Percentiles rank a stretch among this genome's conserved stretches.
Evolutionary conservation across 1,140 invertebrate species (phyloP).

Genomic region (Parapsyche elsis): DNA sequence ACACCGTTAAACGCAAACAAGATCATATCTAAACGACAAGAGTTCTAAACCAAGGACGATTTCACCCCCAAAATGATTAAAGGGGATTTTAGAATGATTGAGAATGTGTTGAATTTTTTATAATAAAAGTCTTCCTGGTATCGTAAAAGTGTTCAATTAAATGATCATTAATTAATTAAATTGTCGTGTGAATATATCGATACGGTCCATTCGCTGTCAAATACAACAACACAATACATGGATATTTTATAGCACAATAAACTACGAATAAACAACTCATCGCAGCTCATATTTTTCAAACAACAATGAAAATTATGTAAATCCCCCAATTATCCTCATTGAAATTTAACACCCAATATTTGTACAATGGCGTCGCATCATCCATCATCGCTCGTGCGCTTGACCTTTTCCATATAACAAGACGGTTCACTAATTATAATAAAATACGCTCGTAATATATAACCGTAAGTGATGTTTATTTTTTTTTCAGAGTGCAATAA

Average conservation of each 20-base stretch:
- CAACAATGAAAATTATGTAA: conserved; percentile 31
- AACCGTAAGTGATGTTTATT: not conserved
- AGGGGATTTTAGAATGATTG: too few relatives aligned
- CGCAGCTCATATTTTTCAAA: not conserved
- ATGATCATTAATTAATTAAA: too few relatives aligned
- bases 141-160: too few relatives aligned
- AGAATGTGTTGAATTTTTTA: too few relatives aligned
- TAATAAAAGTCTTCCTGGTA: too few relatives aligned
- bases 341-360: not conserved
- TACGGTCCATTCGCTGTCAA: not conserved
- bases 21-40: too few relatives aligned
- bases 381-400: conserved; percentile 5
- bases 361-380: not conserved
- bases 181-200: not conserved
- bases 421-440: not conserved
- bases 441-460: conserved; percentile 5
- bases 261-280: not conserved
- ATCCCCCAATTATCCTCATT: conserved; percentile 20
- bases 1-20: not conserved
- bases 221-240: not conserved
- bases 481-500: not conserved
- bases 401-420: conserved; percentile 16
- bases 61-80: too few relatives aligned
- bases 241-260: conserved; percentile 6
- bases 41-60: too few relatives aligned